A percentile compares a stretch with the other conserved stretches of the same genome.
Conservation (phyloP, 2,888 invertebrate genomes). For the Pandemis corylana region DNA sequence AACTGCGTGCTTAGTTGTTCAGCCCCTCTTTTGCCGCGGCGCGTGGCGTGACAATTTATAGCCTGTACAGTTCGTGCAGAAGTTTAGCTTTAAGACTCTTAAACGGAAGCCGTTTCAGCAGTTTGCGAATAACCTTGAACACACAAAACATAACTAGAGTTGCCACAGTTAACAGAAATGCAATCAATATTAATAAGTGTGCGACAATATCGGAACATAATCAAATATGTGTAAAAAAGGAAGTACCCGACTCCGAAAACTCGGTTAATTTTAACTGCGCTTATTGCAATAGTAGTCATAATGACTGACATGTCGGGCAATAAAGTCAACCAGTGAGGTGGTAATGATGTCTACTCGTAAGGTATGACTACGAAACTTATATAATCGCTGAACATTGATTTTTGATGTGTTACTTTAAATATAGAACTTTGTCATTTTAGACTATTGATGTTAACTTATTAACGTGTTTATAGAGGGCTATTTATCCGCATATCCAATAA, state of each 20-base stretch:
- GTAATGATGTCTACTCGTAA: too few relatives aligned
- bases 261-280: too few relatives aligned
- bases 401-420: too few relatives aligned
- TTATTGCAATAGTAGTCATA: background rate
- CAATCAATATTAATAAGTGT: background rate
- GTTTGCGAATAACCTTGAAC: constrained; percentile 31
- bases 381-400: too few relatives aligned
- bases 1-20: constrained; percentile 29
- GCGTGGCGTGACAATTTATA: constrained; percentile 42
- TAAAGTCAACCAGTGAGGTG: too few relatives aligned
- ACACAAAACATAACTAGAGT: background rate
- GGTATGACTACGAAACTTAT: too few relatives aligned
- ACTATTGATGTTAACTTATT: too few relatives aligned
- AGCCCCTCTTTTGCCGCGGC: constrained; percentile 15
- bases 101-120: constrained; percentile 29
- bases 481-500: too few relatives aligned
- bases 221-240: background rate
- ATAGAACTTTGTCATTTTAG: too few relatives aligned
- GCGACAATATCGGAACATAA: background rate
- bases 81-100: constrained; percentile 36
- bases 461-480: too few relatives aligned
- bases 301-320: background rate
- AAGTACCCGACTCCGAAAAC: too few relatives aligned
- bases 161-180: background rate
- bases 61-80: constrained; percentile 38